These are phyloP conservation scores for human (Homo sapiens) DNA, from an alignment of 2,113 vertebrate genomes.

Conservation along the genomic window GRCh38 chr17:72454001-72454500, in stretches of 20 bases:
- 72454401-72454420: not conserved
- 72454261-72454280: not conserved
- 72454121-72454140: no score
- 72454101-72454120: no score
- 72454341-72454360: accelerated
- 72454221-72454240: not conserved
- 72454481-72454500: accelerated
- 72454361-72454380: accelerated
- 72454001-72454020: no score
- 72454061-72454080: no score
- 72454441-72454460: not conserved
- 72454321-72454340: not conserved
- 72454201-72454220: not conserved
- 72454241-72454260: accelerated
- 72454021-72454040: no score
- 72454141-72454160: no score
- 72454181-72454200: no score
- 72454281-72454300: not conserved
- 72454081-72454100: no score
- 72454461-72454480: not conserved
- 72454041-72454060: no score
- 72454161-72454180: no score
- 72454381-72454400: no score
- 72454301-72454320: not conserved
- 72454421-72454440: not conserved